Evolutionary conservation across 2,888 invertebrate species (phyloP).

Genomic region (Plagodis pulveraria): DNA sequence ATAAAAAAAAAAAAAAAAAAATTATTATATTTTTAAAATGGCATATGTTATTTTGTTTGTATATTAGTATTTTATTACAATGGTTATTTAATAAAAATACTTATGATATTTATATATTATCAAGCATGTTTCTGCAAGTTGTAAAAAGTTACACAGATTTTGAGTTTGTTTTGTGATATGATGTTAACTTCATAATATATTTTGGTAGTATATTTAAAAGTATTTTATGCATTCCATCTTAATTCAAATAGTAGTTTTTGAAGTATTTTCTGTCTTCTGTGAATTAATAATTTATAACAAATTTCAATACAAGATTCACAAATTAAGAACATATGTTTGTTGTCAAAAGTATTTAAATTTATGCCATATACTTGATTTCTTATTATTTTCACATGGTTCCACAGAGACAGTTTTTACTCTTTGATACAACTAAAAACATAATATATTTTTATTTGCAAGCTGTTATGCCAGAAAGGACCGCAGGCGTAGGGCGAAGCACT

Average conservation of each 20-base stretch:
- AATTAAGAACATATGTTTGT: too few relatives aligned
- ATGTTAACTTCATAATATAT: too few relatives aligned
- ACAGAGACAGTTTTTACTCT: conserved; percentile 18
- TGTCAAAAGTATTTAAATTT: neutral
- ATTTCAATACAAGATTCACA: neutral
- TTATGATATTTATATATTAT: too few relatives aligned
- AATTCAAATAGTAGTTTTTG: neutral
- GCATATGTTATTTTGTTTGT: neutral
- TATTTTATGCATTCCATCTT: conserved; percentile 9
- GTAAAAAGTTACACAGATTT: too few relatives aligned
- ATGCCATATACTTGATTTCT: neutral
- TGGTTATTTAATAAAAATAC: neutral
- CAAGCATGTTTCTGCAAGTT: too few relatives aligned
- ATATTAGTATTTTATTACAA: neutral
- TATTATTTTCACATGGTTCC: neutral
- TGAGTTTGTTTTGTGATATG: too few relatives aligned
- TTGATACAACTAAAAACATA: conserved; percentile 20
- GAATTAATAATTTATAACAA: neutral
- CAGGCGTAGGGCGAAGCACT: conserved; percentile 67
- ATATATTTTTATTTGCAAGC: conserved; percentile 72
- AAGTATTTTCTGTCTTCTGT: neutral
- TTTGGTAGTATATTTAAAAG: too few relatives aligned
- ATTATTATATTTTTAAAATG: too few relatives aligned
- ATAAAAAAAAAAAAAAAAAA: too few relatives aligned
- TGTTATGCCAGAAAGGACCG: conserved; percentile 68